Percentiles rank a stretch among this genome's conserved stretches.
Evolutionary conservation across 2,113 vertebrate species (phyloP).

Genomic region (Maccullochella peelii): DNA sequence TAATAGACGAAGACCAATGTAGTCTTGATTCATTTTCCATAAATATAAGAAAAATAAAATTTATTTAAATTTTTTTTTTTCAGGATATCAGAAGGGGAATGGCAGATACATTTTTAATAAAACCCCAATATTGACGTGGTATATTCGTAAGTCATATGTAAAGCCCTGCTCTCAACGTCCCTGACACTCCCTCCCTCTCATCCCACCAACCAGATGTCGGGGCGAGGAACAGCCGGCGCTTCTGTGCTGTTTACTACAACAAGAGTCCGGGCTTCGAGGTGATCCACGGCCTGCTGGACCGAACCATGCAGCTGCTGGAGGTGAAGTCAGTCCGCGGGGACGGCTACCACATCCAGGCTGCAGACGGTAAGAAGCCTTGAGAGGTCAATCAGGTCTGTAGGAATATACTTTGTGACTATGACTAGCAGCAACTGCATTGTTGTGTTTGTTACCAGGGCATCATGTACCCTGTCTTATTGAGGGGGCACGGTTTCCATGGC

Average conservation of each 20-base stretch:
- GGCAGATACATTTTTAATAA: background rate
- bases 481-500: slow-evolving; percentile 8
- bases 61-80: no score
- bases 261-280: slow-evolving; percentile 97
- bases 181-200: background rate
- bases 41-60: background rate
- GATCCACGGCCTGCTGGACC: slow-evolving; percentile 97
- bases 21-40: background rate
- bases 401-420: background rate
- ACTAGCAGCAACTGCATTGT: background rate
- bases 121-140: background rate
- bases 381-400: background rate
- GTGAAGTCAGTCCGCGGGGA: slow-evolving; percentile 84
- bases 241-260: slow-evolving; percentile 95
- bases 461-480: slow-evolving; percentile 14
- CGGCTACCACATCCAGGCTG: slow-evolving; percentile 93
- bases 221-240: slow-evolving; percentile 90
- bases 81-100: background rate
- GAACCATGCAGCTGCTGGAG: slow-evolving; percentile 94
- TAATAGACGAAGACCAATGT: background rate
- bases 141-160: background rate
- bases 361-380: slow-evolving; percentile 86
- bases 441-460: slow-evolving; percentile 5
- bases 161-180: background rate
- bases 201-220: slow-evolving; percentile 89